Base-by-base conservation (phyloP, 2,888 invertebrate species). In the Neuroscelio doddi region DNA sequence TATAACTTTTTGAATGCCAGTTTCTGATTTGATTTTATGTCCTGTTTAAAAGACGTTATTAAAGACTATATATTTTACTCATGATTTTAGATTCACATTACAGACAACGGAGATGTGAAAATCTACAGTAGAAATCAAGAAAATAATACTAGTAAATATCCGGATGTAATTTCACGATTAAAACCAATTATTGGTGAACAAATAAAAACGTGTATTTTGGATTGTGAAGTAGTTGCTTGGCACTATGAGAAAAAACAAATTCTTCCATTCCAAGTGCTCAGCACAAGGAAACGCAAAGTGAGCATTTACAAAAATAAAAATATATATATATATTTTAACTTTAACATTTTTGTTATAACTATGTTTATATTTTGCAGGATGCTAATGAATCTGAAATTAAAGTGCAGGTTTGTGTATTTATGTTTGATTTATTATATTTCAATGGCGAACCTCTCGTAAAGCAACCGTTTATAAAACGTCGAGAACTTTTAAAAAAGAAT, bases 181-280 rank as follows among this genome's bases (percentile, higher is more conserved):
- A 86, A 87, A 15, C 78, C 86, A 16, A 87, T 91, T 45, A 85
- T 89, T 69, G 85, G 85, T 53, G 84, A 84, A 0, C 70, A 78
- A 14, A 93, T 96, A 0, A 86, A 86, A 39, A 94, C 93, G 26
- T 98, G 95, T 82, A 94, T 99, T 75, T 86, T 98, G 58, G 99
- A 99, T 86, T 93, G 96, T 68, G 99, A 99, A 87, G 96, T 96
- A 2, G 99, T 99, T 1, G 99, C 98, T 0, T 98, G 96, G 93
- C 98, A 99, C 86, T 86, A 87, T 1, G 93, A 90, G 71, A 92
- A 91, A 30, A 90, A 95, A 78, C 92, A 93, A 81, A 98, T 99
- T 75, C 87, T 97, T 69, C 98, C 99, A 1, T 99, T 99, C 87
- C 99, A 99, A 87, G 89, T 97, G 7, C 87, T 99, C 9, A 95